Evolutionary conservation across 1,140 invertebrate species (phyloP).

Genomic region (Calephelis nemesis): DNA sequence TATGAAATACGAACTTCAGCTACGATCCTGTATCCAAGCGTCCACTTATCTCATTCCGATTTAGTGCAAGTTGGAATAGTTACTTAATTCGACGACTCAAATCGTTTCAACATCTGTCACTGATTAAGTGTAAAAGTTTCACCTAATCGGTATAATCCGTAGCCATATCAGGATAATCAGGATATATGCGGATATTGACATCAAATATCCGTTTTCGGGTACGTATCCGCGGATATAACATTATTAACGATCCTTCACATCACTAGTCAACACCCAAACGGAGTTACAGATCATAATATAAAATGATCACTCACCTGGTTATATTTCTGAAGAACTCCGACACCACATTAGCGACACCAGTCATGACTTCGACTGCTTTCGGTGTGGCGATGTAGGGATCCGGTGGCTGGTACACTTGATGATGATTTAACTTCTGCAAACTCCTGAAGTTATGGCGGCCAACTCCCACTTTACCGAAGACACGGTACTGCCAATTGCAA

Average conservation of each 20-base stretch:
- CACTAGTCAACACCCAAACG: neutral
- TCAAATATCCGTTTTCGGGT: too few relatives aligned
- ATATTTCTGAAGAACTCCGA: conserved; percentile 44
- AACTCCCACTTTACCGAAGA: conserved; percentile 44
- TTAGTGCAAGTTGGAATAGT: too few relatives aligned
- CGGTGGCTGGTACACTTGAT: conserved; percentile 44
- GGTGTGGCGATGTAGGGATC: conserved; percentile 35
- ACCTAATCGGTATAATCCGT: too few relatives aligned
- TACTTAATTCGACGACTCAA: too few relatives aligned
- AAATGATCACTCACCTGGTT: conserved; percentile 36
- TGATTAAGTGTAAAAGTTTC: too few relatives aligned
- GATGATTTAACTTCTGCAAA: conserved; percentile 39
- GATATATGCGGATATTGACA: too few relatives aligned
- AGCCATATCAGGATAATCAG: too few relatives aligned
- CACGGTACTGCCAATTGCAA: conserved; percentile 43
- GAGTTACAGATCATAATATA: neutral
- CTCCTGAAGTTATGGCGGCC: conserved; percentile 52
- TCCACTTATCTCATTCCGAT: too few relatives aligned
- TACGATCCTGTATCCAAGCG: too few relatives aligned
- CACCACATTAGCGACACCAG: conserved; percentile 33
- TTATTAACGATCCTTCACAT: neutral
- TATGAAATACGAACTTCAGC: too few relatives aligned
- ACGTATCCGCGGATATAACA: neutral
- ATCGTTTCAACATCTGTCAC: too few relatives aligned
- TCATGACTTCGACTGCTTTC: conserved; percentile 35